Percentiles rank a stretch among this genome's conserved stretches.
Conservation (phyloP, 1,140 invertebrate genomes). For the Drosophila tsacasi region DNA sequence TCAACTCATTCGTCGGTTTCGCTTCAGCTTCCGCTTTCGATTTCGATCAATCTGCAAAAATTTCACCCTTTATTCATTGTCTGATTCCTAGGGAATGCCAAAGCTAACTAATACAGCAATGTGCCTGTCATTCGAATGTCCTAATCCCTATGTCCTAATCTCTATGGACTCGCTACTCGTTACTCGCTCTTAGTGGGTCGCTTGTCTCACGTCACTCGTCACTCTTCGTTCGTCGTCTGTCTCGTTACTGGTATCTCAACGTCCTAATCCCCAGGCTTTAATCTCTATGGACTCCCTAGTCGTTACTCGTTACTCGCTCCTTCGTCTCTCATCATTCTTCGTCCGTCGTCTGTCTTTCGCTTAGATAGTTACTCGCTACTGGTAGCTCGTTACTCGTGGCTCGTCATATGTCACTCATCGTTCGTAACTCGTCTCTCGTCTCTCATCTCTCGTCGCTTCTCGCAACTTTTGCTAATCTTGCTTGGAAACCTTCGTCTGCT, state of each 20-base stretch:
- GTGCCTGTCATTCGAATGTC: slow-evolving; percentile 38
- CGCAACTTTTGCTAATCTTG: neutral
- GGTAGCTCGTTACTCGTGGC: neutral
- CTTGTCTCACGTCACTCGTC: neutral
- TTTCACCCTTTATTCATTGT: slow-evolving; percentile 49
- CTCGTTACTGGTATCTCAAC: neutral
- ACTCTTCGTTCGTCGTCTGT: neutral
- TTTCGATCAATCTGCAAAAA: slow-evolving; percentile 20
- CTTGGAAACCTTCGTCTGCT: slow-evolving; percentile 6
- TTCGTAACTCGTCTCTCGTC: neutral
- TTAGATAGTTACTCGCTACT: neutral
- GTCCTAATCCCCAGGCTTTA: neutral
- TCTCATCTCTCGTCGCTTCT: neutral
- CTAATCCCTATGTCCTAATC: neutral
- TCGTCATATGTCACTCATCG: neutral
- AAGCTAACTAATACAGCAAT: slow-evolving; percentile 31
- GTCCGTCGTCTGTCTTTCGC: neutral
- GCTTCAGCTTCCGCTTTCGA: neutral
- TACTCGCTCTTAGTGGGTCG: neutral
- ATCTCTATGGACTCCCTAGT: neutral
- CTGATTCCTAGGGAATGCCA: slow-evolving; percentile 44
- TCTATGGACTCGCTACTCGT: slow-evolving; percentile 3
- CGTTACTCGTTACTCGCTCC: neutral
- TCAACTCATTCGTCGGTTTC: slow-evolving; percentile 3
- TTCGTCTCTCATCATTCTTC: no score